Percentiles rank a stretch among this genome's conserved stretches.
phyloP scores from a whole-genome alignment of 1,140 invertebrate genomes.

The Leptopilina boulardi region DNA sequence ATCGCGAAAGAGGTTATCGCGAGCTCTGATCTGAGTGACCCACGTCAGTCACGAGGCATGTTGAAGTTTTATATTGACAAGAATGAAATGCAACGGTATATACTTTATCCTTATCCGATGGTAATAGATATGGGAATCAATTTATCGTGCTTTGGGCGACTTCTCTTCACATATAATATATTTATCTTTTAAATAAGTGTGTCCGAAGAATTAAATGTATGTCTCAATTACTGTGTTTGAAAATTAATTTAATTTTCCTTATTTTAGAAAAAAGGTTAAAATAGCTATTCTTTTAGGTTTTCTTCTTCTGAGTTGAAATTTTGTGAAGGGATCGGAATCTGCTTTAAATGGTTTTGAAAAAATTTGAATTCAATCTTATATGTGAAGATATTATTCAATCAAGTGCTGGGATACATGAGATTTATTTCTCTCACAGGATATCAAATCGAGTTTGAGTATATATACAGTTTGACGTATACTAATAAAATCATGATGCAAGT shows the following conservation, averaged over 20 bases:
- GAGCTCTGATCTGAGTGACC: slow-evolving; percentile 18
- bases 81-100: slow-evolving; percentile 33
- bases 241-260: too few species aligned
- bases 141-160: slow-evolving; percentile 23
- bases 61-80: slow-evolving; percentile 40
- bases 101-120: slow-evolving; percentile 28
- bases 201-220: not conserved
- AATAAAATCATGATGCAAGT: slow-evolving; percentile 30
- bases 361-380: too few species aligned
- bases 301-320: too few species aligned
- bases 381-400: too few species aligned
- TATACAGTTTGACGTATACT: not conserved
- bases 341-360: too few species aligned
- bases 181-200: not conserved
- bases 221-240: not conserved
- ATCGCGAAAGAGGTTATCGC: slow-evolving; percentile 6
- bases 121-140: slow-evolving; percentile 33
- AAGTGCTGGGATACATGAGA: not conserved
- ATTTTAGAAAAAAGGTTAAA: too few species aligned
- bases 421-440: slow-evolving; percentile 18
- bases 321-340: too few species aligned
- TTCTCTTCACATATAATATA: not conserved
- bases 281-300: too few species aligned
- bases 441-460: not conserved
- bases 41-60: slow-evolving; percentile 45